Percentiles rank a stretch among this genome's conserved stretches.
Evolutionary conservation across 2,797 vertebrate species (phyloP).

Genomic region (Arrhamphus sclerolepis): DNA sequence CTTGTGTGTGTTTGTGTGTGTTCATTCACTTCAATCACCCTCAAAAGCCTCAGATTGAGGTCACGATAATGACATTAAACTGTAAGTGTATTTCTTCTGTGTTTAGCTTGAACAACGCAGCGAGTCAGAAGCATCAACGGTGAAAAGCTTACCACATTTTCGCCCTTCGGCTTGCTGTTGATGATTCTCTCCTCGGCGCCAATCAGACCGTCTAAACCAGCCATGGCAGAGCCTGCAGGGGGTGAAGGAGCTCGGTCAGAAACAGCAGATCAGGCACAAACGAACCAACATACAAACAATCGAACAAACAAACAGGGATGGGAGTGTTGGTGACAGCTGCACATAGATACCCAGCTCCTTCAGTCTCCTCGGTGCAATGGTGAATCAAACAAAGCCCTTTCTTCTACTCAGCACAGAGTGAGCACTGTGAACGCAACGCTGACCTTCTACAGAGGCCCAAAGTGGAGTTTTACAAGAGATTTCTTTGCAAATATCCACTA

Average conservation of each 20-base stretch:
- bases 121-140: neutral
- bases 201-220: slow-evolving; percentile 88
- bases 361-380: slow-evolving; percentile 34
- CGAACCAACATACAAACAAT: slow-evolving; percentile 25
- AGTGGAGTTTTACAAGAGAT: neutral
- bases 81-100: neutral
- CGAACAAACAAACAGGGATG: slow-evolving; percentile 32
- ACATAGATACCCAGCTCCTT: slow-evolving; percentile 38
- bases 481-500: too few species aligned
- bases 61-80: slow-evolving; percentile 2
- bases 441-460: slow-evolving; percentile 46
- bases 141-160: slow-evolving; percentile 88
- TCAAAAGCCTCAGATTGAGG: neutral
- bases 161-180: slow-evolving; percentile 90
- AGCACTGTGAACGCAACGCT: slow-evolving; percentile 44
- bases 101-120: slow-evolving; percentile 30
- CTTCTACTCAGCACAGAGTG: slow-evolving; percentile 56
- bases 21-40: slow-evolving; percentile 17
- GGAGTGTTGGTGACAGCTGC: slow-evolving; percentile 47
- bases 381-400: slow-evolving; percentile 72
- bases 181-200: slow-evolving; percentile 93
- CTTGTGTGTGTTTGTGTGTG: slow-evolving; percentile 24
- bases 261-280: slow-evolving; percentile 17
- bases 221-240: slow-evolving; percentile 89
- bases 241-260: slow-evolving; percentile 46